These are phyloP conservation scores for Acanthiza pusilla DNA, from an alignment of 2,797 vertebrate genomes.

Conservation along the genomic window DNA sequence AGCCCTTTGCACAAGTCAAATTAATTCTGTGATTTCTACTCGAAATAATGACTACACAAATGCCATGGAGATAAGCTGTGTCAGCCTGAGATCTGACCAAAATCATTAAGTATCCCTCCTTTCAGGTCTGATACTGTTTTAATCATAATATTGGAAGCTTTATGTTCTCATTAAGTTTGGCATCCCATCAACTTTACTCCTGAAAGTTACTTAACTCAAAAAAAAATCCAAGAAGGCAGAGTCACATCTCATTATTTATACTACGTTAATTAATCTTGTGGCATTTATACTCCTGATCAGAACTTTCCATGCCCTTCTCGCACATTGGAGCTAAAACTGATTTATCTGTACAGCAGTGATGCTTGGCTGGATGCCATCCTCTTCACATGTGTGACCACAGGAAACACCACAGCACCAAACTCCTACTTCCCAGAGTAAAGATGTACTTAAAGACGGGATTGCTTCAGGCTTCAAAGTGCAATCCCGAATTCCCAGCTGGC, in stretches of 20 bases:
- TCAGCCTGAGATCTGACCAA: background rate
- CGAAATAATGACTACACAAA: background rate
- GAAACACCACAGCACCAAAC: background rate
- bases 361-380: background rate
- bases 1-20: background rate
- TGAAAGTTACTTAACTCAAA: background rate
- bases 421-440: background rate
- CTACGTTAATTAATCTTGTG: background rate
- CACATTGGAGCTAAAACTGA: background rate
- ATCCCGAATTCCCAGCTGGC: background rate
- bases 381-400: background rate
- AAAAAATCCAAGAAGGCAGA: conserved; percentile 5
- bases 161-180: background rate
- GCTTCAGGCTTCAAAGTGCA: background rate
- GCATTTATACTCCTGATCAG: background rate
- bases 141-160: background rate
- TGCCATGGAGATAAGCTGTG: background rate
- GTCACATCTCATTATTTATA: background rate
- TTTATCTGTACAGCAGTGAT: background rate
- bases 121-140: background rate
- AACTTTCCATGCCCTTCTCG: background rate
- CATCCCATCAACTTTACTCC: background rate
- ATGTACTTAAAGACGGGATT: background rate
- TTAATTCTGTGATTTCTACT: background rate
- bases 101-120: background rate